A percentile compares a stretch with the other conserved stretches of the same genome.
Conservation (phyloP, 2,113 vertebrate genomes). For the Cricetomys ansorgei region DNA sequence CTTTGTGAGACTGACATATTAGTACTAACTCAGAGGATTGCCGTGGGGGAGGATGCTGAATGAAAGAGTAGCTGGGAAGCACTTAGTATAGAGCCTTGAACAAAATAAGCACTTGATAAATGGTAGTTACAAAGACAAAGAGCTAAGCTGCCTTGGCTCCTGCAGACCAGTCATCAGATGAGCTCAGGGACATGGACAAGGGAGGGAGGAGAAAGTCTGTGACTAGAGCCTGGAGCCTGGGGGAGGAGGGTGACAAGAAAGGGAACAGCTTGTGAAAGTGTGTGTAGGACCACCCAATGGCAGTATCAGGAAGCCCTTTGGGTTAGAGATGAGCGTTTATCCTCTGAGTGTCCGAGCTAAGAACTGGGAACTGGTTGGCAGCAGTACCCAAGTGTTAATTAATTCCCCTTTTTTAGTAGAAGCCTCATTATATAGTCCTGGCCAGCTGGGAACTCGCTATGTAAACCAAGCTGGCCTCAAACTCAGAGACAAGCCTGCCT, state of each 20-base stretch:
- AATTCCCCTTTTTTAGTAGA: neutral
- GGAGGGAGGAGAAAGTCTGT: neutral
- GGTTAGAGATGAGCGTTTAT: neutral
- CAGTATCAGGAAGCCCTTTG: neutral
- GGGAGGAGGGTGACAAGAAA: neutral
- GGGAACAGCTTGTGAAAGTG: neutral
- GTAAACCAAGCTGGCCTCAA: neutral
- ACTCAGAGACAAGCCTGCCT: neutral
- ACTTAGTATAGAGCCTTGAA: neutral
- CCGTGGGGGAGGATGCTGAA: neutral
- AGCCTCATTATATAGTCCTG: neutral
- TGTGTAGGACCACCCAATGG: neutral
- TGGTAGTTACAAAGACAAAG: neutral
- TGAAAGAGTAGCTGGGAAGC: neutral
- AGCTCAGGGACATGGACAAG: neutral
- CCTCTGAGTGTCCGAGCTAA: neutral
- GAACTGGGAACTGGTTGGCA: neutral
- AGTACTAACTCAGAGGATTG: neutral
- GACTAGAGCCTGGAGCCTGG: neutral
- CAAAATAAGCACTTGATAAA: slow-evolving; percentile 2
- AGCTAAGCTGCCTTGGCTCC: neutral
- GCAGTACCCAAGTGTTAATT: neutral
- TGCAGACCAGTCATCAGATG: neutral
- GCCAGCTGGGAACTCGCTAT: neutral
- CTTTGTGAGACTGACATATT: neutral